Percentiles rank a stretch among this genome's conserved stretches.
Evolutionary conservation across 2,113 vertebrate species (phyloP).

Genomic region (Clarias magur): DNA sequence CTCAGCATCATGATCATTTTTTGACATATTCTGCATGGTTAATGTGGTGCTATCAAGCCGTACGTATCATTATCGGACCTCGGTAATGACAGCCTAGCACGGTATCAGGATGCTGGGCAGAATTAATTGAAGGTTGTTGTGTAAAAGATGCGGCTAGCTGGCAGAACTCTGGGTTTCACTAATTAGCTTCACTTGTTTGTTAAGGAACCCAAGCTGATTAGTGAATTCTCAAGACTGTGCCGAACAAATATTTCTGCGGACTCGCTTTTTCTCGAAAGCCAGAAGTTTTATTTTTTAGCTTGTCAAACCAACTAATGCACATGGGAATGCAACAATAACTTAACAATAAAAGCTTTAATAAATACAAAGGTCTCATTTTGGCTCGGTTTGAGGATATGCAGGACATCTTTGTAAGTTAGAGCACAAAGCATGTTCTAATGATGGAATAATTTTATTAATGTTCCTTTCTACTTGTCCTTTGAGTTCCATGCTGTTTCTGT

Average conservation of each 20-base stretch:
- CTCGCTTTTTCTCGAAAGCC: not conserved
- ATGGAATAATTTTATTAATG: not conserved
- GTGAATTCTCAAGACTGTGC: not conserved
- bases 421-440: not conserved
- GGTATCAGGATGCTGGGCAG: not conserved
- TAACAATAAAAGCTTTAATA: not conserved
- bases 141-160: not conserved
- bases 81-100: not conserved
- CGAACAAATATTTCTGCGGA: not conserved
- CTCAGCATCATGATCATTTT: not conserved
- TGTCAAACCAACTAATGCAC: not conserved
- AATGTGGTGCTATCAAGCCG: not conserved
- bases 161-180: not conserved
- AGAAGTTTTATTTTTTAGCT: not conserved
- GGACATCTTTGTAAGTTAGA: not conserved
- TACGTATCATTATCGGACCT: not conserved
- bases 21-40: not conserved
- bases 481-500: slow-evolving; percentile 1
- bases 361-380: not conserved
- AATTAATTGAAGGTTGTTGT: slow-evolving; percentile 14
- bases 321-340: not conserved
- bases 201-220: not conserved
- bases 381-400: not conserved
- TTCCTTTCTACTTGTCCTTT: not conserved
- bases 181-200: slow-evolving; percentile 11